Conservation (phyloP, 2,888 invertebrate species). For the Erebia ligea region DNA sequence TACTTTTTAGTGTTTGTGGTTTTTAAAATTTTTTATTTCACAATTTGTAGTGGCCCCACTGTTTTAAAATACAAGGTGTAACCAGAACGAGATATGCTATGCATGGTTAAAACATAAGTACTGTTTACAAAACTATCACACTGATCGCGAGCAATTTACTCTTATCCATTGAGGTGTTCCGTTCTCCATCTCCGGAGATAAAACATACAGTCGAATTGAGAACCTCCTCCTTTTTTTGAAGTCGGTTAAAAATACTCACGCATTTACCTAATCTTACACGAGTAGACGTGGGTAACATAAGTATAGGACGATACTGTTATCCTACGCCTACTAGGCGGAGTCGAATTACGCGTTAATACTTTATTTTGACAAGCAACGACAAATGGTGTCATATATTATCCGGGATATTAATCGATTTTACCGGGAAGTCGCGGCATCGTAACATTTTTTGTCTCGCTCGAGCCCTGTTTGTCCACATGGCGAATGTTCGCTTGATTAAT, state of each 20-base stretch:
- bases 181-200: too few species aligned
- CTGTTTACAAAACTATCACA: too few species aligned
- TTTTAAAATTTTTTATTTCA: too few species aligned
- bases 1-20: too few species aligned
- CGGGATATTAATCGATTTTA: constrained; percentile 49
- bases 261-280: constrained; percentile 1
- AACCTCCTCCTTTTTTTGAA: too few species aligned
- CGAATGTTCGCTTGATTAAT: constrained; percentile 45
- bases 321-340: constrained; percentile 66
- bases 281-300: neutral
- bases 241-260: neutral
- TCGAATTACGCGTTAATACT: constrained; percentile 71
- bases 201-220: too few species aligned
- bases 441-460: constrained; percentile 28
- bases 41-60: too few species aligned
- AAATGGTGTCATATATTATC: constrained; percentile 67
- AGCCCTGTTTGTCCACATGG: constrained; percentile 45
- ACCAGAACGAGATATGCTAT: too few species aligned
- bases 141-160: too few species aligned
- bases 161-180: too few species aligned
- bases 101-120: too few species aligned
- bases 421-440: constrained; percentile 46
- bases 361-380: constrained; percentile 79
- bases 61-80: too few species aligned
- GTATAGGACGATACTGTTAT: constrained; percentile 3